Evolutionary conservation across 2,797 vertebrate genomes (phyloP), one percentile per base, ranked within the genome.

Genomic region (Lacerta viridis): DNA sequence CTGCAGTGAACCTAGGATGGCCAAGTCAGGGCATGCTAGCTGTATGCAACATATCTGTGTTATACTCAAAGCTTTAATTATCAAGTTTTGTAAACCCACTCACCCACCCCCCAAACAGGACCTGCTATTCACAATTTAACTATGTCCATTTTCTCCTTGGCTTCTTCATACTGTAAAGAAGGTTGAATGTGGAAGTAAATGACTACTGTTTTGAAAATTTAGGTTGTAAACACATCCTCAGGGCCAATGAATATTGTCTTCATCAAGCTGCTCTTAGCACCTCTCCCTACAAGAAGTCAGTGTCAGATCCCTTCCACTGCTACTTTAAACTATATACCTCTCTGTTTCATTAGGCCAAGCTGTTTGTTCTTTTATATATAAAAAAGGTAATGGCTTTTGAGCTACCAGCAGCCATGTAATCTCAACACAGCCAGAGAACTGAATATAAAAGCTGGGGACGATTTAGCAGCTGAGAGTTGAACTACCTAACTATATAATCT

Each of bases 401-500:
- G 88, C 88, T 89, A 64, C 55, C 88, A 0, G 0, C 0, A 11
- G 83, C 77, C 74, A 46, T 55, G 18, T 84, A 91, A 93, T 91
- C 90, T 93, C n/a, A 92, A 90, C 46, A 88, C 80, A 91, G 91
- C 74, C 86, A 91, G 0, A 0, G 72, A 43, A 39, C 1, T 90
- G 80, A 91, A 90, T 90, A 87, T 27, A 91, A 94, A 93, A 77
- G 0, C 0, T 46, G 92, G 88, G 72, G 92, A 80, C 59, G 90
- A 82, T 85, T 93, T 88, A 91, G 41, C 59, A 87, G 86, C 91
- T 61, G 41, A 71, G 83, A 88, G 36, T 64, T 80, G 69, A 91
- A 88, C 75, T 87, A 85, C 90, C 91, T 91, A 85, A 91, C 91
- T 92, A 46, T 11, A 84, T 87, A 79, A 92, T 93, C 87, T 85